Conservation (phyloP, 1,140 invertebrate species). For the Zophobas morio region DNA sequence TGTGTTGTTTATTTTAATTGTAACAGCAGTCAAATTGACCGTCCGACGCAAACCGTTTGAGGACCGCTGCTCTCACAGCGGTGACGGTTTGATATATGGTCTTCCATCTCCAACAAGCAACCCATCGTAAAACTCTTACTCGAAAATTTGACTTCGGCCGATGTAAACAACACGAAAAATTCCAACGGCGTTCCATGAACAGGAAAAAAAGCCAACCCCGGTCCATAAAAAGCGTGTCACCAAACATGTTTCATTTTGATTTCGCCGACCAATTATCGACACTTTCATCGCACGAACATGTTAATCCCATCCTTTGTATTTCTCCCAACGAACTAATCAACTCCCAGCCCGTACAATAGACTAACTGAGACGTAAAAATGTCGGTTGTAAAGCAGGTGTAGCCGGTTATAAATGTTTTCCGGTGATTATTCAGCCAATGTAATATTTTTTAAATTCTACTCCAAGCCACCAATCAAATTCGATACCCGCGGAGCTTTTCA, state of each 20-base stretch:
- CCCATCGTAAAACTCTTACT: slow-evolving; percentile 12
- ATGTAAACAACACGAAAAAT: slow-evolving; percentile 9
- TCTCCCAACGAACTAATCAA: neutral
- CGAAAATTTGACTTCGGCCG: slow-evolving; percentile 14
- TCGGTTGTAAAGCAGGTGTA: slow-evolving; percentile 42
- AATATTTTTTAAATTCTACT: slow-evolving; percentile 21
- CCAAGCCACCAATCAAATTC: slow-evolving; percentile 4
- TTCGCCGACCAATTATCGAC: slow-evolving; percentile 20
- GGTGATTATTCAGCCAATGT: slow-evolving; percentile 46
- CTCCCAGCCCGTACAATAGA: neutral
- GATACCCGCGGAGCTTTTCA: slow-evolving; percentile 10
- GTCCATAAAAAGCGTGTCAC: neutral
- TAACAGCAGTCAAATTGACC: too few species aligned
- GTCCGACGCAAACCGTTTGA: neutral
- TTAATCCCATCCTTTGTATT: neutral
- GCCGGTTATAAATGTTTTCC: slow-evolving; percentile 52
- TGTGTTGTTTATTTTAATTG: too few species aligned
- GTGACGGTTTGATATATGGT: slow-evolving; percentile 36
- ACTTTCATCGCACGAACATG: slow-evolving; percentile 1
- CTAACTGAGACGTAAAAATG: neutral
- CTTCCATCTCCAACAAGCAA: slow-evolving; percentile 11
- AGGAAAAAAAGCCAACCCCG: slow-evolving; percentile 1
- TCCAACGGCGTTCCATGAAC: slow-evolving; percentile 17
- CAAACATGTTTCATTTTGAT: neutral
- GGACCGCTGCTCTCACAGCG: slow-evolving; percentile 10